Conservation (phyloP, 2,888 invertebrate species). For the Apodemia mormo region DNA sequence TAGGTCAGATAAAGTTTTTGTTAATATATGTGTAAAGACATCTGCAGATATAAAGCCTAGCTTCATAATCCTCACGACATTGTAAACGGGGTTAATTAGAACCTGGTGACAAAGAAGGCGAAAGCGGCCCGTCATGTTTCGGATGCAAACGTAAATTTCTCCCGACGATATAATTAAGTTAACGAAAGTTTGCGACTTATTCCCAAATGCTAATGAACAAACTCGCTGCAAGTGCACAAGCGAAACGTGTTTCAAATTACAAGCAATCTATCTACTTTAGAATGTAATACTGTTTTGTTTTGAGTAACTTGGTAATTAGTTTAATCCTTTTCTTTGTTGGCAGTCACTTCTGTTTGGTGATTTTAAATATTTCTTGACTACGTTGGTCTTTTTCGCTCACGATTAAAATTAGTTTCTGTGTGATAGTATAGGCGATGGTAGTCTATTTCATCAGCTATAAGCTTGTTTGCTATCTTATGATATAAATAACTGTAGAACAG, state of each 20-base stretch:
- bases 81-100: conserved; percentile 9
- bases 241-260: conserved; percentile 56
- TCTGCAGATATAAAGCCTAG: not conserved
- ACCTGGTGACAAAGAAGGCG: conserved; percentile 21
- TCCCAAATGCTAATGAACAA: conserved; percentile 62
- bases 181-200: conserved; percentile 57
- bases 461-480: too few relatives aligned
- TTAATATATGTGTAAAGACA: not conserved
- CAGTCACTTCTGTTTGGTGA: not conserved
- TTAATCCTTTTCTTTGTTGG: not conserved
- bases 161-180: conserved; percentile 37
- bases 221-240: conserved; percentile 55
- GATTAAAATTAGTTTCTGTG: not conserved
- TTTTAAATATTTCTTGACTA: not conserved
- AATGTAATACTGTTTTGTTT: conserved; percentile 12
- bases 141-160: conserved; percentile 34
- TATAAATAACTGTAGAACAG: too few relatives aligned
- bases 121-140: conserved; percentile 24
- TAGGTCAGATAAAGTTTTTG: too few relatives aligned
- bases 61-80: not conserved
- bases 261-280: conserved; percentile 34
- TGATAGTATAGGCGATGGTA: too few relatives aligned
- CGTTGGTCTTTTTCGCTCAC: not conserved
- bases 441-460: too few relatives aligned
- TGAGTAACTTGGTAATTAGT: conserved; percentile 19